Evolutionary conservation across 2,888 invertebrate genomes (phyloP), one percentile per base, ranked within the genome.

Genomic region (Alloplasta piceator): DNA sequence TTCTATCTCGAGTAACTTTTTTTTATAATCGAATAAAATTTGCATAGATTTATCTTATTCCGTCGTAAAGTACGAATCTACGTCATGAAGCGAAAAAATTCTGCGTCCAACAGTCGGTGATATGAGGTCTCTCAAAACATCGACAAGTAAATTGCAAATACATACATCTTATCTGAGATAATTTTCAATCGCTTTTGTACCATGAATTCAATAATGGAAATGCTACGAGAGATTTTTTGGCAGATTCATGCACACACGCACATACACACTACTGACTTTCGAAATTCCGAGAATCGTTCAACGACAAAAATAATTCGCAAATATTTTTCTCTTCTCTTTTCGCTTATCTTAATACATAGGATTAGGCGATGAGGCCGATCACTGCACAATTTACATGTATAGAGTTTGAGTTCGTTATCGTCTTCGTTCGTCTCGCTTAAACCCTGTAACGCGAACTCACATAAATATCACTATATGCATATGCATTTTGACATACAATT

Each of bases 371-470:
- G 70, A 70, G 73, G 66, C 77, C 78, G 78, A 78, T 78, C 66
- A 60, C 63, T 56, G 64, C 58, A 36, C 38, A 10, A 60, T 41
- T 36, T 48, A 5, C 60, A 12, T 46, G 14, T 16, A 48, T 56
- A n/a, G 5, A 64, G 36, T 56, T 48, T 39, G 46, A 71, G 50
- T 66, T 72, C 78, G 78, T 78, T 78, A 74, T 67, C 75, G 82
- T 68, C 73, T 48, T 60, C 26, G 48, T 12, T 61, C 10, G 14
- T 75, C 77, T 63, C 68, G 60, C 66, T 66, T 61, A 70, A 80
- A 82, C 82, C 80, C 80, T 82, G 82, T 82, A 74, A 26, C 80
- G 73, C 80, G 79, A 80, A 77, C 60, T 80, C 48, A 48, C 75
- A 55, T 38, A 41, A 12, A 46, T 66, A 14, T 39, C 14, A n/a